Conservation (phyloP, 2,113 vertebrate genomes). For the Phodopus roborovskii region DNA sequence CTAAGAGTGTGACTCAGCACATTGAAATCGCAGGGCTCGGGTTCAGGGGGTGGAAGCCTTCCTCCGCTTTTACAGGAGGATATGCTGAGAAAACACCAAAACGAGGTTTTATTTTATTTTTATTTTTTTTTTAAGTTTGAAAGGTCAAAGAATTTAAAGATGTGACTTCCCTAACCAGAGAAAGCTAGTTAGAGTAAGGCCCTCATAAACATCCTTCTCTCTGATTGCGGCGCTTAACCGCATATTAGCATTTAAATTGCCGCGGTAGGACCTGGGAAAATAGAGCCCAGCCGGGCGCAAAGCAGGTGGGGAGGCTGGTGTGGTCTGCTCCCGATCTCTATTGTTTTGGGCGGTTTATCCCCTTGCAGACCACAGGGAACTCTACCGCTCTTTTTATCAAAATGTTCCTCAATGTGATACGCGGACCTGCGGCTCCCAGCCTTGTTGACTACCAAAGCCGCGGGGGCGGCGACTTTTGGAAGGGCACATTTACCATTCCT, state of each 20-base stretch:
- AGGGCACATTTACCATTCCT: background rate
- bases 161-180: background rate
- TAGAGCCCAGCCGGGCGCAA: background rate
- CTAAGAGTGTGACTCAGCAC: slow-evolving; percentile 51
- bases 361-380: background rate
- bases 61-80: background rate
- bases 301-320: background rate
- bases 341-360: background rate
- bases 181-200: background rate
- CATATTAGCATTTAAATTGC: slow-evolving; percentile 71
- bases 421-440: background rate
- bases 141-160: slow-evolving; percentile 39
- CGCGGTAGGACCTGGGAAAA: background rate
- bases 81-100: background rate
- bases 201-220: slow-evolving; percentile 22
- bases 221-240: background rate
- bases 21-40: background rate
- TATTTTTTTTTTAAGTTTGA: background rate
- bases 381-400: background rate
- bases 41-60: background rate
- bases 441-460: background rate
- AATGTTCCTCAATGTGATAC: background rate
- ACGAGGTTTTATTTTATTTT: no score
- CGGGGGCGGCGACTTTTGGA: background rate
- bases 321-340: background rate